These are phyloP conservation scores for Camponotus fellah DNA, from an alignment of 2,888 invertebrate species.

Conservation along the genomic window DNA sequence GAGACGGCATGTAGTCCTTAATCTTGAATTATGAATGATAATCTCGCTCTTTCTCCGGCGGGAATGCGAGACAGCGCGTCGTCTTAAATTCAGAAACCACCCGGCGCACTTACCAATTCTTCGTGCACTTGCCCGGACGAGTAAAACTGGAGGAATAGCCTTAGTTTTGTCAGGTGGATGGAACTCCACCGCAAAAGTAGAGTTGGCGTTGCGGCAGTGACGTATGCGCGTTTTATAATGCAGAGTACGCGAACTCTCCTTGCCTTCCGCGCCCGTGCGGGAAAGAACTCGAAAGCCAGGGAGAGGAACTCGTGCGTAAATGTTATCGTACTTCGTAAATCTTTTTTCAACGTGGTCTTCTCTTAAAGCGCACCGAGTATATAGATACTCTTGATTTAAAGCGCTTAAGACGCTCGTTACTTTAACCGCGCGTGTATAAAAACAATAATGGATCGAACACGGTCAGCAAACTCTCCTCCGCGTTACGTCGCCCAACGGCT, in stretches of 20 bases:
- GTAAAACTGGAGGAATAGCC: conserved; percentile 53
- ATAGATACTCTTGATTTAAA: conserved; percentile 23
- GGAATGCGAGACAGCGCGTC: conserved; percentile 43
- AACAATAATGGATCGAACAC: conserved; percentile 40
- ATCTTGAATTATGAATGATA: conserved; percentile 47
- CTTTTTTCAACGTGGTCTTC: conserved; percentile 38
- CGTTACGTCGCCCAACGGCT: conserved; percentile 12
- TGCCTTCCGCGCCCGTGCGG: conserved; percentile 41
- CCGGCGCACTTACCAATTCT: conserved; percentile 52
- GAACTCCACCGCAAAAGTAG: conserved; percentile 38
- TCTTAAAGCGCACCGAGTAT: conserved; percentile 26
- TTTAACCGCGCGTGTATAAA: conserved; percentile 27
- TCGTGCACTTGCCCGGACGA: conserved; percentile 42
- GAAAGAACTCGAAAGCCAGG: conserved; percentile 23
- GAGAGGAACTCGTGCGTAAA: conserved; percentile 49
- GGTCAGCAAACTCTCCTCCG: conserved; percentile 28
- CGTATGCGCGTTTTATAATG: conserved; percentile 58
- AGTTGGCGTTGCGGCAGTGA: conserved; percentile 49
- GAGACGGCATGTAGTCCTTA: not conserved
- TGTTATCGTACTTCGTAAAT: conserved; percentile 50
- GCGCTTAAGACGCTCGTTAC: conserved; percentile 40
- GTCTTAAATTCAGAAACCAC: conserved; percentile 48
- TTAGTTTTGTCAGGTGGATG: conserved; percentile 57
- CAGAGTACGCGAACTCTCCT: conserved; percentile 45
- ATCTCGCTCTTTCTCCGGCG: conserved; percentile 28